Percentiles rank a stretch among this genome's conserved stretches.
Conservation (phyloP, 1,140 invertebrate species). For the Vanessa tameamea region DNA sequence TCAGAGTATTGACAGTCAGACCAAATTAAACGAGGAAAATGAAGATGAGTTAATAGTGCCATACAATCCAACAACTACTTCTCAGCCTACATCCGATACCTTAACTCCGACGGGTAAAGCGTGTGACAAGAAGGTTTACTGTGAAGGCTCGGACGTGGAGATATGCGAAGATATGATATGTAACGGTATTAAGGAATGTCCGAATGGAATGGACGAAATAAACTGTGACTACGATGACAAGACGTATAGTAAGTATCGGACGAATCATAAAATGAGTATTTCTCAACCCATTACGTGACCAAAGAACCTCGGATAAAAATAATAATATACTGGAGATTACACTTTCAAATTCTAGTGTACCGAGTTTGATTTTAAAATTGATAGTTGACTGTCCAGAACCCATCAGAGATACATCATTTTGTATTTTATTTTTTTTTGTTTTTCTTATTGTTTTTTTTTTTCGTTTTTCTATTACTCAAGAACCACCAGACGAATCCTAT, state of each 20-base stretch:
- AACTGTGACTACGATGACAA: neutral
- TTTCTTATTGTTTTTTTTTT: constrained; percentile 22
- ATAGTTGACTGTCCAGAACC: neutral
- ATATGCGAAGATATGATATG: neutral
- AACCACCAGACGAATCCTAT: neutral
- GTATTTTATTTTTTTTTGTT: neutral
- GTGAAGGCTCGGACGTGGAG: neutral
- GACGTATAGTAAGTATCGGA: neutral
- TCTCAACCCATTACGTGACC: too few relatives aligned
- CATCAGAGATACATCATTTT: neutral
- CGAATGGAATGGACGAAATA: neutral
- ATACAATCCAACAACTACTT: neutral
- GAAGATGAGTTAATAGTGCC: neutral
- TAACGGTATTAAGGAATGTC: neutral
- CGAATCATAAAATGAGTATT: too few relatives aligned
- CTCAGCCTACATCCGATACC: neutral
- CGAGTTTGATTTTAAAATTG: too few relatives aligned
- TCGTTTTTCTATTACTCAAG: constrained; percentile 17
- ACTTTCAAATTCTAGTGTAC: too few relatives aligned
- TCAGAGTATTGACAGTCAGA: neutral
- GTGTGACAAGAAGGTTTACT: neutral
- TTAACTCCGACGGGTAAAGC: neutral
- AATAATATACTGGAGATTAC: too few relatives aligned
- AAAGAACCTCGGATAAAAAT: too few relatives aligned
- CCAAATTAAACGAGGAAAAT: neutral